Conservation (phyloP, 2,113 vertebrate species). For the Terrapene triunguis region DNA sequence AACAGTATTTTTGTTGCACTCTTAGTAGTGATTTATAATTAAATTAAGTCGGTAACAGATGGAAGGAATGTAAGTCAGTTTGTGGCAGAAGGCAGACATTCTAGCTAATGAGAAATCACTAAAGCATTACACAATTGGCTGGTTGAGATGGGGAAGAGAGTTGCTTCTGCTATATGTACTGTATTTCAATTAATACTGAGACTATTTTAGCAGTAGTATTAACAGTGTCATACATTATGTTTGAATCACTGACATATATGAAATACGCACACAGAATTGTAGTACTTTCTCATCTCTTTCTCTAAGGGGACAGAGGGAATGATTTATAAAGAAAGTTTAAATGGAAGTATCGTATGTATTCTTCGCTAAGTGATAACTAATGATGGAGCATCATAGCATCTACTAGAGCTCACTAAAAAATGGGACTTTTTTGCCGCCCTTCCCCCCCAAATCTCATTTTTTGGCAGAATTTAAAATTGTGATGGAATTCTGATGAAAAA, state of each 20-base stretch:
- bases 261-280: background rate
- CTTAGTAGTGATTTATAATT: constrained; percentile 47
- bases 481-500: background rate
- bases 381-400: background rate
- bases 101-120: constrained; percentile 67
- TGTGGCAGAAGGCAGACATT: constrained; percentile 66
- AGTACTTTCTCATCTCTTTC: background rate
- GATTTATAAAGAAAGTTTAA: background rate
- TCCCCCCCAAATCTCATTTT: background rate
- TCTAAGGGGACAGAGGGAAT: background rate
- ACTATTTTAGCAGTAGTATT: constrained; percentile 24
- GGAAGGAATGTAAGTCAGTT: constrained; percentile 66
- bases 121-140: constrained; percentile 27
- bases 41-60: constrained; percentile 71
- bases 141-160: constrained; percentile 36
- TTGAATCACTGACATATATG: background rate
- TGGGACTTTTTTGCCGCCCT: background rate
- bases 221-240: background rate
- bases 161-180: background rate
- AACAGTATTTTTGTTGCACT: constrained; percentile 38
- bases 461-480: background rate
- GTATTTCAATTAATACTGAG: constrained; percentile 25
- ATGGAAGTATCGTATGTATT: background rate
- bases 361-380: background rate
- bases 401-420: background rate